Conservation (phyloP, 2,797 vertebrate genomes). For the Schizothorax lantsangensis region DNA sequence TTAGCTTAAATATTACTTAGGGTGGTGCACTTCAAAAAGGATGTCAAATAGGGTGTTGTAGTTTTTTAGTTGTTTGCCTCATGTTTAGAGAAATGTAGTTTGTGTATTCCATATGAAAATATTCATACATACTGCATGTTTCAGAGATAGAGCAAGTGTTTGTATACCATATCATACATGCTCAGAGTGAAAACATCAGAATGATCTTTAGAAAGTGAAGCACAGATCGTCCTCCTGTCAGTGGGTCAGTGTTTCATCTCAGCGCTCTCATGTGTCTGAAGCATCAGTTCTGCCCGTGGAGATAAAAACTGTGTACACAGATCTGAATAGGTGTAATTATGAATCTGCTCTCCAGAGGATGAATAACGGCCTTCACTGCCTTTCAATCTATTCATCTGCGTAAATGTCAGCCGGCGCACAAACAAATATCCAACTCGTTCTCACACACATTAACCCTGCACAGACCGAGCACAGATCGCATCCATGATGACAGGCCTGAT, state of each 20-base stretch:
- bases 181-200: background rate
- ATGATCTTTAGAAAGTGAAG: background rate
- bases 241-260: constrained; percentile 3
- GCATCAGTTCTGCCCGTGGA: background rate
- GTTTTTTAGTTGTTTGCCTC: too few species aligned
- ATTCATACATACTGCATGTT: background rate
- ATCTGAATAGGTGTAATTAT: constrained; percentile 28
- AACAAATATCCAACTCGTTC: background rate
- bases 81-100: too few species aligned
- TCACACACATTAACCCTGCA: background rate
- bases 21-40: too few species aligned
- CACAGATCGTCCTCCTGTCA: background rate
- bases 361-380: background rate
- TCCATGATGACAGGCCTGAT: background rate
- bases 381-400: background rate
- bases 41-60: too few species aligned
- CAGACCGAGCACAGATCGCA: background rate
- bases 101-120: too few species aligned
- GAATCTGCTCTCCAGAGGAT: background rate
- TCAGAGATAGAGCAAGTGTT: background rate
- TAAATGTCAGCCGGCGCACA: constrained; percentile 5
- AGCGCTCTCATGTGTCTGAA: background rate
- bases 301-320: background rate
- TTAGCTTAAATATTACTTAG: too few species aligned
- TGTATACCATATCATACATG: background rate